phyloP scores from a whole-genome alignment of 2,113 vertebrate species.

The Menidia beryllina region DNA sequence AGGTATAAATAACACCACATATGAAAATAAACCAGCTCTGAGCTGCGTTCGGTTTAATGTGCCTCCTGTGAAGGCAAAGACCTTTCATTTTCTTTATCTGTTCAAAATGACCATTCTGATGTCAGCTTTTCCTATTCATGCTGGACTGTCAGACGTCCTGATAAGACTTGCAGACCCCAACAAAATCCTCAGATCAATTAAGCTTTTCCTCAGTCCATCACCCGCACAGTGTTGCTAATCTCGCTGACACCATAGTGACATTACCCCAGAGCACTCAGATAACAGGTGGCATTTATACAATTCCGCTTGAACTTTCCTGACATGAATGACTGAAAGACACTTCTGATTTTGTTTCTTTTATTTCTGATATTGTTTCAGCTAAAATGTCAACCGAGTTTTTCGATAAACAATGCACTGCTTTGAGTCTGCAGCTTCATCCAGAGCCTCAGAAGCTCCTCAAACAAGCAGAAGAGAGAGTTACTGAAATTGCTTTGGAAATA shows the following conservation, averaged over 20 bases:
- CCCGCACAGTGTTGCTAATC: conserved; percentile 31
- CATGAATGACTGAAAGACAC: conserved; percentile 1
- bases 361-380: neutral
- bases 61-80: neutral
- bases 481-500: too few species aligned
- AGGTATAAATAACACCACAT: too few species aligned
- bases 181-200: neutral
- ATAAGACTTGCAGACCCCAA: conserved; percentile 25
- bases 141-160: conserved; percentile 21
- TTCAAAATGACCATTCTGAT: conserved; percentile 1
- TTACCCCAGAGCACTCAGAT: conserved; percentile 42
- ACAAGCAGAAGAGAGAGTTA: conserved; percentile 1
- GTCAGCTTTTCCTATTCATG: conserved; percentile 12
- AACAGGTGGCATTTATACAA: conserved; percentile 61
- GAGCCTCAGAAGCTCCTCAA: accelerated
- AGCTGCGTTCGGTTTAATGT: neutral
- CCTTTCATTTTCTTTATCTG: neutral
- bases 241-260: conserved; percentile 18
- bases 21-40: neutral
- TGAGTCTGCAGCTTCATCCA: neutral
- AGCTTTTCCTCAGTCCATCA: conserved; percentile 7
- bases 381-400: neutral
- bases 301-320: neutral
- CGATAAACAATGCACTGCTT: neutral
- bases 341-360: conserved; percentile 6